These are phyloP conservation scores for Bombus cullumanus DNA, from an alignment of 1,140 invertebrate species.

Conservation along the genomic window DNA sequence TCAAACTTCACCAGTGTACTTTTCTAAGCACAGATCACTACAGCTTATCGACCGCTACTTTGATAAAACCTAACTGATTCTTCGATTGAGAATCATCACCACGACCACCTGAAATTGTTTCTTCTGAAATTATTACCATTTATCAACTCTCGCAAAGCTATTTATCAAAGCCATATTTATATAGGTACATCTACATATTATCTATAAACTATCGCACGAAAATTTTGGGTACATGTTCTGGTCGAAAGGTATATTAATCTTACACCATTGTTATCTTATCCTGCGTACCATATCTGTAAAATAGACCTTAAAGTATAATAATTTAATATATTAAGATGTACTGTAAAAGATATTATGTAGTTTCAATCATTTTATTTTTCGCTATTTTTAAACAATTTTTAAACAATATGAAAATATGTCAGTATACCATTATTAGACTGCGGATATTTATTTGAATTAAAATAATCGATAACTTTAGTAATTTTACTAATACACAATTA, in stretches of 20 bases:
- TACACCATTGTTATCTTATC: too few relatives aligned
- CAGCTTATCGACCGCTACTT: background rate
- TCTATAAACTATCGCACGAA: background rate
- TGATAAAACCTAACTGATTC: background rate
- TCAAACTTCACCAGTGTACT: background rate
- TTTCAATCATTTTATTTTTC: background rate
- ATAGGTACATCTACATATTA: background rate
- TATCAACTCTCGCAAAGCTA: background rate
- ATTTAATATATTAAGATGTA: background rate
- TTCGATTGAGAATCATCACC: background rate
- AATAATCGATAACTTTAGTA: background rate
- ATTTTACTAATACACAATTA: background rate
- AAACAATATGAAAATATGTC: background rate
- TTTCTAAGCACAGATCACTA: background rate
- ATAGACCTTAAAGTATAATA: too few relatives aligned
- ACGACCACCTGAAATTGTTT: background rate
- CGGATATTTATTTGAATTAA: background rate
- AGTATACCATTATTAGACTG: background rate
- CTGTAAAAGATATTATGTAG: background rate
- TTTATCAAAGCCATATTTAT: background rate
- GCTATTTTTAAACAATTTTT: background rate
- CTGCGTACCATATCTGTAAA: too few relatives aligned
- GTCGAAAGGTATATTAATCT: background rate
- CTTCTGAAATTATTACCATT: background rate
- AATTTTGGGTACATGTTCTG: background rate